Evolutionary conservation across 2,113 vertebrate species (phyloP).

Genomic region (Meles meles): DNA sequence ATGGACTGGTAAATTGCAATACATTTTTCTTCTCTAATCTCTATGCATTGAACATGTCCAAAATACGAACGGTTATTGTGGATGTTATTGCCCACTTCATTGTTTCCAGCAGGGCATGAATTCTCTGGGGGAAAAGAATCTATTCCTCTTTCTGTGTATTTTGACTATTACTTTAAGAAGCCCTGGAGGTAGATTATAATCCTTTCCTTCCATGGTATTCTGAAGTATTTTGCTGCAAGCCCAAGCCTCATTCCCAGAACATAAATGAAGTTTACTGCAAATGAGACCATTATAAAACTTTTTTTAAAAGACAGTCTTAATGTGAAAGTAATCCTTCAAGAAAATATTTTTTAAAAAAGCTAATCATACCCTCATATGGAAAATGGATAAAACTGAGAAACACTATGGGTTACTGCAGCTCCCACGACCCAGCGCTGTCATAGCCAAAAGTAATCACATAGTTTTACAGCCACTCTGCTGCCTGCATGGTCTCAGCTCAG

Average conservation of each 20-base stretch:
- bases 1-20: conserved; percentile 65
- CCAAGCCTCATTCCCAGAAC: neutral
- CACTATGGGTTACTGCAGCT: neutral
- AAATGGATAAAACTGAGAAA: neutral
- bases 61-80: conserved; percentile 74
- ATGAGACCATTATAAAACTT: conserved; percentile 16
- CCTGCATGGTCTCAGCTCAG: neutral
- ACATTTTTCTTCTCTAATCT: conserved; percentile 69
- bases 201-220: conserved; percentile 39
- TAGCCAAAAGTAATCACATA: neutral
- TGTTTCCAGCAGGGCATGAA: conserved; percentile 65
- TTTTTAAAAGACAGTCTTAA: neutral
- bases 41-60: conserved; percentile 61
- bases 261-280: conserved; percentile 49
- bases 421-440: neutral
- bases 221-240: conserved; percentile 43
- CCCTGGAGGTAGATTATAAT: neutral
- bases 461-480: neutral
- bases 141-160: conserved; percentile 37
- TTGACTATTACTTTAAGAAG: conserved; percentile 41
- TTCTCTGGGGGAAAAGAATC: conserved; percentile 57
- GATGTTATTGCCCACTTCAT: conserved; percentile 55
- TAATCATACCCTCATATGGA: neutral
- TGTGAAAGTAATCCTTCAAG: neutral
- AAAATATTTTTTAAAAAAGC: neutral